Conservation (phyloP, 2,113 vertebrate genomes). For the Heteronetta atricapilla region DNA sequence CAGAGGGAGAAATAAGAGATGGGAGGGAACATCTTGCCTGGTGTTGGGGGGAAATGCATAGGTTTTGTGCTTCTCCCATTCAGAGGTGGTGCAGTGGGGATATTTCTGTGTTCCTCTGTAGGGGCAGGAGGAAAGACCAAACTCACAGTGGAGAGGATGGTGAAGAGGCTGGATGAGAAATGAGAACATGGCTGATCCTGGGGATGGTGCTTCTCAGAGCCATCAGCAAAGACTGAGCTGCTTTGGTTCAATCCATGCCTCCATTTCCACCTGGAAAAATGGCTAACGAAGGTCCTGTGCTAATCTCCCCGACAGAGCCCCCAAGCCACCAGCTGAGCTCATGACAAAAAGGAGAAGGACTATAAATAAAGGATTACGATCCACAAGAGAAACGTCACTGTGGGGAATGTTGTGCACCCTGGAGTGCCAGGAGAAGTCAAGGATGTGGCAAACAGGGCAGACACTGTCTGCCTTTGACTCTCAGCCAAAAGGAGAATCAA, state of each 20-base stretch:
- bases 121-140: not conserved
- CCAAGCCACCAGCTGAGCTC: not conserved
- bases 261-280: not conserved
- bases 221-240: not conserved
- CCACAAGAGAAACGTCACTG: not conserved
- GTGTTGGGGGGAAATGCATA: rapidly evolving
- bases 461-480: not conserved
- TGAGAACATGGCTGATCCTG: not conserved
- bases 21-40: not conserved
- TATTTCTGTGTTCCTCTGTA: not conserved
- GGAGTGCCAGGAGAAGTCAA: not conserved
- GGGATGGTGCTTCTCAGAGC: not conserved
- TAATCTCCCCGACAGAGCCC: not conserved
- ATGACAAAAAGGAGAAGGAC: not conserved
- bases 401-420: not conserved
- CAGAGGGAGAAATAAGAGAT: not conserved
- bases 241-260: not conserved
- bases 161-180: not conserved
- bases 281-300: not conserved
- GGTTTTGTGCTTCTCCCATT: not conserved
- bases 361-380: not conserved
- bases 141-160: not conserved
- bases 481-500: not conserved
- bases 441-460: rapidly evolving
- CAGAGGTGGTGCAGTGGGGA: not conserved